Conservation (phyloP, 2,888 invertebrate genomes). For the Cataglyphis altisquamis region DNA sequence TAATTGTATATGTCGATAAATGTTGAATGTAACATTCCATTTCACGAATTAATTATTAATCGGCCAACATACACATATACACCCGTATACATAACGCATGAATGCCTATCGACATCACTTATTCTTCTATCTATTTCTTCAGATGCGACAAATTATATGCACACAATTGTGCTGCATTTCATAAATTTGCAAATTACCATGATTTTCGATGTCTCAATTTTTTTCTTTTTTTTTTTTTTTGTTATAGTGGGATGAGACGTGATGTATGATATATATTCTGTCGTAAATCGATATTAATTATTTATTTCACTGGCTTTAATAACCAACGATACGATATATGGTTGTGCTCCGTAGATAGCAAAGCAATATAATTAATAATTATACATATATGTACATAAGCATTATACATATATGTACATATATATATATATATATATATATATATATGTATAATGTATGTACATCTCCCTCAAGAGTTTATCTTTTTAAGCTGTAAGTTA, state of each 20-base stretch:
- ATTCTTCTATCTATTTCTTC: not conserved
- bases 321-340: constrained; percentile 65
- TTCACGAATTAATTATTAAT: constrained; percentile 27
- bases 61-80: not conserved
- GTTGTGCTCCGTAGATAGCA: constrained; percentile 72
- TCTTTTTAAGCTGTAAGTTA: constrained; percentile 66
- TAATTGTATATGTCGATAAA: constrained; percentile 52
- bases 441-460: constrained; percentile 30
- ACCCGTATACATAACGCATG: not conserved
- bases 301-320: constrained; percentile 64
- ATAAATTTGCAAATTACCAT: not conserved
- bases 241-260: not conserved
- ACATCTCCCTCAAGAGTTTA: constrained; percentile 34
- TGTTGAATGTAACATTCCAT: constrained; percentile 56
- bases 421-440: constrained; percentile 9
- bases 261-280: constrained; percentile 42
- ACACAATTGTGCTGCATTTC: constrained; percentile 23
- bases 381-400: constrained; percentile 31
- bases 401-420: constrained; percentile 26
- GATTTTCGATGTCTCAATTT: constrained; percentile 9
- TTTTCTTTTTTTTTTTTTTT: constrained; percentile 2
- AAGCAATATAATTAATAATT: constrained; percentile 59
- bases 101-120: constrained; percentile 34
- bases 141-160: not conserved
- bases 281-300: constrained; percentile 50